Percentiles rank a stretch among this genome's conserved stretches.
Conservation (phyloP, 2,797 vertebrate species). For the Diceros bicornis region DNA sequence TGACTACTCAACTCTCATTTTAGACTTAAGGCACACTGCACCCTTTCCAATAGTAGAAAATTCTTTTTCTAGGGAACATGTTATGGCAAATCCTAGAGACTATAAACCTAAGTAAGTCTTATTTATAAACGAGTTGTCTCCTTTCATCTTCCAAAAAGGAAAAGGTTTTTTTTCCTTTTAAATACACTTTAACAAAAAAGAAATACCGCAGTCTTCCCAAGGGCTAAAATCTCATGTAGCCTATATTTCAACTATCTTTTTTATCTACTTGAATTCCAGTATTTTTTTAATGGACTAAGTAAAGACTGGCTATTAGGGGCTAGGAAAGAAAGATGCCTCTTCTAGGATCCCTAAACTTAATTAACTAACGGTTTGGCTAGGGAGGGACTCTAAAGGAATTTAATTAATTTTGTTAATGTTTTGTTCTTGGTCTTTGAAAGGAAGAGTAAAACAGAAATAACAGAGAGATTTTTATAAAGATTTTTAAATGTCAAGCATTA, state of each 20-base stretch:
- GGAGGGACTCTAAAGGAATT: neutral
- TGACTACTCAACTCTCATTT: neutral
- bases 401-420: constrained; percentile 45
- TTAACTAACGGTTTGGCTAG: neutral
- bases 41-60: constrained; percentile 12
- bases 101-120: constrained; percentile 14
- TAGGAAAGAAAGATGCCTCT: constrained; percentile 12
- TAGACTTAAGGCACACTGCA: neutral
- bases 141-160: constrained; percentile 12
- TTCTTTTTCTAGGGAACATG: constrained; percentile 39
- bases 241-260: constrained; percentile 25
- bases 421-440: constrained; percentile 50
- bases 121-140: constrained; percentile 51
- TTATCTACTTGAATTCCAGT: constrained; percentile 34
- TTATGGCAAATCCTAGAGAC: neutral
- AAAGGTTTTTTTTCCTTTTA: constrained; percentile 33
- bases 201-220: neutral
- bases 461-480: neutral
- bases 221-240: neutral
- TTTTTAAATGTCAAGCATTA: constrained; percentile 17
- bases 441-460: constrained; percentile 35
- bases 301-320: neutral
- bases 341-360: neutral
- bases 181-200: constrained; percentile 13
- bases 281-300: constrained; percentile 18